Percentiles rank a stretch among this genome's conserved stretches.
Evolutionary conservation across 2,113 vertebrate species (phyloP).

Genomic region (Anthoscopus minutus): DNA sequence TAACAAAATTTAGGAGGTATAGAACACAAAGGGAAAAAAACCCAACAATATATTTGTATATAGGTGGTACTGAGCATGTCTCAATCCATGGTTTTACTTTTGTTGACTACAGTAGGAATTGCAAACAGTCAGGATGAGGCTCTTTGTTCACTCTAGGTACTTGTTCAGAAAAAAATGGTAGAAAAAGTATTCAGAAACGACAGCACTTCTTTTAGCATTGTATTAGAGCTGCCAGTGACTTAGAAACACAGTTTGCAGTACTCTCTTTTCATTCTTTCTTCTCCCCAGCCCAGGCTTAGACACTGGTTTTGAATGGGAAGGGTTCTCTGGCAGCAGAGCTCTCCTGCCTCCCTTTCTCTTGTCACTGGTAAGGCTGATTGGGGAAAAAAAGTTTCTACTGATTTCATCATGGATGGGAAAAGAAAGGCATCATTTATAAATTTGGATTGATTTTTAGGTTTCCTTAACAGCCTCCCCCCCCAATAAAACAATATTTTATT

Average conservation of each 20-base stretch:
- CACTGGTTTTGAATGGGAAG: not conserved
- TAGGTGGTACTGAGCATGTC: not conserved
- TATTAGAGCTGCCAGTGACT: not conserved
- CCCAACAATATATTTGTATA: not conserved
- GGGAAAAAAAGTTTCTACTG: not conserved
- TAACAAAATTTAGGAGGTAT: not conserved
- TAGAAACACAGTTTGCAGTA: not conserved
- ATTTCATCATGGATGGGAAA: not conserved
- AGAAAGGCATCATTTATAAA: not conserved
- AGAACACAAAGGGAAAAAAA: not conserved
- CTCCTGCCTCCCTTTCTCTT: not conserved
- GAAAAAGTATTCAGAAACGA: not conserved
- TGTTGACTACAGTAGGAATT: not conserved
- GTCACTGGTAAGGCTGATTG: not conserved
- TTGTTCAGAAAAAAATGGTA: not conserved
- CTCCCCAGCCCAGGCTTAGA: not conserved
- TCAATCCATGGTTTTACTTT: not conserved
- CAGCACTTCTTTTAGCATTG: not conserved
- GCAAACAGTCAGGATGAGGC: not conserved
- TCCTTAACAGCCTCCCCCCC: not conserved
- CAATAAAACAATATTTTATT: not conserved
- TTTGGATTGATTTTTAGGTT: not conserved
- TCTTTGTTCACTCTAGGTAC: not conserved
- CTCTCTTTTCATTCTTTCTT: not conserved
- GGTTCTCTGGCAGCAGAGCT: not conserved